phyloP scores from a whole-genome alignment of 2,113 vertebrate species.

The Pomatostomus ruficeps region DNA sequence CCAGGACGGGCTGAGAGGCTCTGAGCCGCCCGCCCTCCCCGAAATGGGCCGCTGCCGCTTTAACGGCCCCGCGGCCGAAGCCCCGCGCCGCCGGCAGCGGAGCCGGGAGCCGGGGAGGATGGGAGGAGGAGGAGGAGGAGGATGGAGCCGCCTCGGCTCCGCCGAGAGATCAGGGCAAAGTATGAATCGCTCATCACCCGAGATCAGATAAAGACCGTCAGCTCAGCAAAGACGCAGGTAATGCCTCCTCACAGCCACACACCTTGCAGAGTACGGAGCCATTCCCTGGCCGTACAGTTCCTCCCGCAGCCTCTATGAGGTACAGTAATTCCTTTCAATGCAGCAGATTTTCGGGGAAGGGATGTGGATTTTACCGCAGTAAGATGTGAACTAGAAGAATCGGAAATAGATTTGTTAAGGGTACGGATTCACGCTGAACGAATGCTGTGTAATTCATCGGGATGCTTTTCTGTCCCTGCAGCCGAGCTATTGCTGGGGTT shows the following conservation, averaged over 20 bases:
- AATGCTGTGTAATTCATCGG: neutral
- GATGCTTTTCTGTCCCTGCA: neutral
- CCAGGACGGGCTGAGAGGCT: neutral
- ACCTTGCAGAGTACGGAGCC: conserved; percentile 68
- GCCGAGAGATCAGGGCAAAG: conserved; percentile 82
- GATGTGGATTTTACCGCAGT: conserved; percentile 55
- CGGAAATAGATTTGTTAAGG: neutral
- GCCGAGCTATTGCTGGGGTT: neutral
- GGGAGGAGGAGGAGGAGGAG: conserved; percentile 73
- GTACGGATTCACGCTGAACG: neutral
- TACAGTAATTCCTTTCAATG: conserved; percentile 72
- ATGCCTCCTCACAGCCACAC: conserved; percentile 64
- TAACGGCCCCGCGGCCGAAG: conserved; percentile 39
- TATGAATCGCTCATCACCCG: conserved; percentile 76
- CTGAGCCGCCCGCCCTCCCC: neutral
- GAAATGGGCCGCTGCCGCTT: conserved; percentile 67
- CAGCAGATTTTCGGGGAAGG: conserved; percentile 68
- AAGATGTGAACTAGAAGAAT: neutral
- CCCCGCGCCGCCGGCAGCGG: neutral
- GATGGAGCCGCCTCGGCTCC: conserved; percentile 89
- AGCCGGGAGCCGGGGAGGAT: conserved; percentile 75
- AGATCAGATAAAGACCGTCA: conserved; percentile 68
- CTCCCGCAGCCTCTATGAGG: conserved; percentile 75
- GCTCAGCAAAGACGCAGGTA: conserved; percentile 75
- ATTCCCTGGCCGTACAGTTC: conserved; percentile 61